Evolutionary conservation across 2,888 invertebrate species (phyloP), one percentile per base, ranked within the genome.

Genomic region (Drosophila tanythrix): DNA sequence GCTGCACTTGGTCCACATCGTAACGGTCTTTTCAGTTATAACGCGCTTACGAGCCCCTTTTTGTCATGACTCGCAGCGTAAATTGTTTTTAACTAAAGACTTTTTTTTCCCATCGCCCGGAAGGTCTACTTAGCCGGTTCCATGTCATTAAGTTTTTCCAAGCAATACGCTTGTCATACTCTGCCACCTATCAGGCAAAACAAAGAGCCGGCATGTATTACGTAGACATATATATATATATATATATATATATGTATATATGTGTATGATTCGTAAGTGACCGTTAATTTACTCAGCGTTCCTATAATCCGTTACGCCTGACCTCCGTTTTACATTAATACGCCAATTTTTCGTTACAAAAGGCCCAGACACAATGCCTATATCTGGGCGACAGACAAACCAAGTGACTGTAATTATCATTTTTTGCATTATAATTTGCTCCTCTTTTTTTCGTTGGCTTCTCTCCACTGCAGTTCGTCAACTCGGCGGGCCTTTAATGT

Each of bases 361-460:
- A 80, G 63, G 29, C 68, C 51, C 68, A 72, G 63, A 68, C 58
- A 71, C 65, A 76, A 65, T 81, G 76, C 57, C 79, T 65, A 40
- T 70, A 76, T 60, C 70, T 59, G 74, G 50, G 40, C 55, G 38
- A 48, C 35, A 27, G 53, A 60, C 62, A 57, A 65, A 5, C 64
- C 69, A 74, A 70, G 85, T 81, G 86, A 68, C 85, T 76, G 89
- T 77, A 85, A 85, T 85, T 85, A 89, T 87, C 82, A 82, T 87
- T 89, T 73, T 78, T 75, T 71, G 81, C 84, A 84, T 89, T 88
- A 88, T 88, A 87, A 89, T 89, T 87, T 88, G 75, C 88, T 72
- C 70, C 68, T 79, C 79, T 88, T 43, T 57, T 55, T 56, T 11
- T 18, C 21, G n/a, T n/a, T 5, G 85, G 70, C 69, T 83, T 55